Evolutionary conservation across 2,113 vertebrate genomes (phyloP).

Genomic region (Isurus oxyrinchus): DNA sequence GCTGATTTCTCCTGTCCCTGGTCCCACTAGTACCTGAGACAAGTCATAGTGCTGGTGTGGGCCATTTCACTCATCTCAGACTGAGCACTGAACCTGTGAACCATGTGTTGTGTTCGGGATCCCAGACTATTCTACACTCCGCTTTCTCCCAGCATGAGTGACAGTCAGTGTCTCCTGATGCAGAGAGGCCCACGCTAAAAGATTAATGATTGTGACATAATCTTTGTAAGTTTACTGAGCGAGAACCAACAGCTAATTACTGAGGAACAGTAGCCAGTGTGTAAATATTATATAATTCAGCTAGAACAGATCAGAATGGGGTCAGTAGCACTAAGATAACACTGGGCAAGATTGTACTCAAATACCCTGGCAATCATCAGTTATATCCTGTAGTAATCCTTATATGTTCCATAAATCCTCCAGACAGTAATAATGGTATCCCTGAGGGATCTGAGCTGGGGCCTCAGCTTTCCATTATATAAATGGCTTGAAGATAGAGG

Average conservation of each 20-base stretch:
- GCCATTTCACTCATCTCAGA: not conserved
- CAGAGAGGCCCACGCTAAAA: not conserved
- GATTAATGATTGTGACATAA: slow-evolving; percentile 13
- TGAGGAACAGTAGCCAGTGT: not conserved
- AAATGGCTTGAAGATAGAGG: not conserved
- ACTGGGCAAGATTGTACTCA: not conserved
- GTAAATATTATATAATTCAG: slow-evolving; percentile 4
- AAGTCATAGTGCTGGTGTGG: not conserved
- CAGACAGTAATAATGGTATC: not conserved
- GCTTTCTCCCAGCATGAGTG: not conserved
- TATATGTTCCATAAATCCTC: not conserved
- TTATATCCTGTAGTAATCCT: not conserved
- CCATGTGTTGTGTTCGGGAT: not conserved
- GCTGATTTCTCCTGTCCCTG: not conserved
- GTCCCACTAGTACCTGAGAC: not conserved
- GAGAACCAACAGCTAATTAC: not conserved
- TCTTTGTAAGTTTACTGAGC: not conserved
- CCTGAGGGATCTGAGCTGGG: not conserved
- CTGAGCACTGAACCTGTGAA: not conserved
- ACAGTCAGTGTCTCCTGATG: not conserved
- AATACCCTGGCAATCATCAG: not conserved
- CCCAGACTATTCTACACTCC: not conserved
- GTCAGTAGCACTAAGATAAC: not conserved
- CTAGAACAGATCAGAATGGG: not conserved
- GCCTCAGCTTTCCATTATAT: not conserved